These are phyloP conservation scores for Anneissia japonica DNA, from an alignment of 35 echinoderm and acorn worm species.

Conservation along the genomic window DNA sequence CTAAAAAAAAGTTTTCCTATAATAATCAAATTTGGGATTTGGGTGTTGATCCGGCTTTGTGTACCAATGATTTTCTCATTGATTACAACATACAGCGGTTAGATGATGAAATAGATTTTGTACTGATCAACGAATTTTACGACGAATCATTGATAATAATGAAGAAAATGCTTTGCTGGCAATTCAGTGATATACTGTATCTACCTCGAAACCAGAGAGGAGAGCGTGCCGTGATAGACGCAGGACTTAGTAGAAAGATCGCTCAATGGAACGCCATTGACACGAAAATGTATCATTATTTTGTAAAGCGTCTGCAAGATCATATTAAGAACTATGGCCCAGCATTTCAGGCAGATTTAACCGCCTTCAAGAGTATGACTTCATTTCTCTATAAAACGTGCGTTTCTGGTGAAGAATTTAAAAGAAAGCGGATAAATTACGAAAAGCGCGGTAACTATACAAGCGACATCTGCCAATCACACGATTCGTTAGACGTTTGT, in stretches of 20 bases:
- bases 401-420: neutral
- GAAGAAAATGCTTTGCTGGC: slow-evolving; percentile 24
- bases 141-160: slow-evolving; percentile 37
- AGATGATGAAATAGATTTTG: neutral
- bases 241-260: neutral
- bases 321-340: neutral
- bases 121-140: slow-evolving; percentile 29
- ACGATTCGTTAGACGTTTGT: too few species aligned
- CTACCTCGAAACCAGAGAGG: neutral
- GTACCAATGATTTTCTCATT: neutral
- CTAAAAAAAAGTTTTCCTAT: neutral
- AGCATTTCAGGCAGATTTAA: neutral
- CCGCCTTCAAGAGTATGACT: neutral
- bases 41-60: neutral
- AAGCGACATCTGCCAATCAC: too few species aligned
- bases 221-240: neutral
- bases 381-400: neutral
- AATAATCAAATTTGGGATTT: neutral
- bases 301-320: neutral
- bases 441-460: too few species aligned
- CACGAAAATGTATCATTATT: neutral
- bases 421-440: too few species aligned
- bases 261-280: neutral
- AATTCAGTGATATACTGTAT: slow-evolving; percentile 22
- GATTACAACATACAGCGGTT: neutral